phyloP scores from a whole-genome alignment of 2,888 invertebrate genomes.

The Apamea epomidion region DNA sequence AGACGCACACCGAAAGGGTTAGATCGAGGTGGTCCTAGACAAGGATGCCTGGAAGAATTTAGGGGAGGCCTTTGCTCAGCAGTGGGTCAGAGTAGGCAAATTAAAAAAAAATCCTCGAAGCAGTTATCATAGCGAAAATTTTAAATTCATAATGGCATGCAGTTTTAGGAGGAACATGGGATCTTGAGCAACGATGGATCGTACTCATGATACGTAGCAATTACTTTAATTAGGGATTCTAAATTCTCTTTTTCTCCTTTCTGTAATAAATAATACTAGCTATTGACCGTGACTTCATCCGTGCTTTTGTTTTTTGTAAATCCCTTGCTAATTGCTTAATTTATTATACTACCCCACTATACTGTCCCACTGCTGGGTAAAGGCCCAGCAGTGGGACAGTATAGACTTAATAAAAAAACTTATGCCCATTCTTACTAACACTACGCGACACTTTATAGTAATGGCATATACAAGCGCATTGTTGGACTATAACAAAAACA shows the following conservation, averaged over 20 bases:
- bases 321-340: neutral
- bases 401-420: no score
- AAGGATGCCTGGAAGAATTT: no score
- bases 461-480: neutral
- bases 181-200: neutral
- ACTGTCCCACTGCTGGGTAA: no score
- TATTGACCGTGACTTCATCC: slow-evolving; percentile 24
- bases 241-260: neutral
- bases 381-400: no score
- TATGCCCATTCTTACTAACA: neutral
- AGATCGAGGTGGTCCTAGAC: no score
- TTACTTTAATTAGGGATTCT: slow-evolving; percentile 4
- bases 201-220: slow-evolving; percentile 23
- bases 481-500: neutral
- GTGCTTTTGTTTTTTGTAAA: slow-evolving; percentile 15
- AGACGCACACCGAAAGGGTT: no score
- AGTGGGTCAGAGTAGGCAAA: neutral
- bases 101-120: neutral
- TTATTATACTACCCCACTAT: no score
- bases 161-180: neutral
- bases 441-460: neutral
- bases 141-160: neutral
- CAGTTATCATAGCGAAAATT: neutral
- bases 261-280: neutral
- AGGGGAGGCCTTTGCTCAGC: neutral